A percentile compares a stretch with the other conserved stretches of the same genome.
phyloP scores from a whole-genome alignment of 2,888 invertebrate species.

The Phaonia tiefii region DNA sequence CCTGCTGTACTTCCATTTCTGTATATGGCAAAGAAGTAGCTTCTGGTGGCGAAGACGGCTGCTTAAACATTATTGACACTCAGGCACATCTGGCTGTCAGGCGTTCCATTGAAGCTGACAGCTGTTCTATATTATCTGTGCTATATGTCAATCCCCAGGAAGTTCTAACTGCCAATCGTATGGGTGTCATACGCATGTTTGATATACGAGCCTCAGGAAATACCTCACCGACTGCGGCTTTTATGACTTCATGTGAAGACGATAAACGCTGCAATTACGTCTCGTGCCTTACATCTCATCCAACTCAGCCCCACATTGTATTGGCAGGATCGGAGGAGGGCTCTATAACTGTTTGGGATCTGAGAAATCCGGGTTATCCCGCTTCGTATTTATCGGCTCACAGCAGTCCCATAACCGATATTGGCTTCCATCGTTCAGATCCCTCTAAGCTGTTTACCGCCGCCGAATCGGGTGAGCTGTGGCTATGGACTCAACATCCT shows the following conservation, averaged over 20 bases:
- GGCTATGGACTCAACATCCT: slow-evolving; percentile 91
- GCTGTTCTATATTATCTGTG: slow-evolving; percentile 89
- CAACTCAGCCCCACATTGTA: slow-evolving; percentile 92
- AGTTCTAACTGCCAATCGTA: slow-evolving; percentile 90
- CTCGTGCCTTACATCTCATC: slow-evolving; percentile 90
- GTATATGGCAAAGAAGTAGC: slow-evolving; percentile 89
- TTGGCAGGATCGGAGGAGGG: slow-evolving; percentile 94
- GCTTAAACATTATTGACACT: slow-evolving; percentile 82
- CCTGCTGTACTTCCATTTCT: slow-evolving; percentile 89
- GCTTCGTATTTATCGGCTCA: slow-evolving; percentile 91
- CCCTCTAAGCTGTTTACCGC: slow-evolving; percentile 92
- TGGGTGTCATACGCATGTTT: slow-evolving; percentile 95
- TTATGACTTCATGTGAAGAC: slow-evolving; percentile 88
- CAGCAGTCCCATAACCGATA: slow-evolving; percentile 88
- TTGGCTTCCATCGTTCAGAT: slow-evolving; percentile 92
- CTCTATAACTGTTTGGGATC: slow-evolving; percentile 93
- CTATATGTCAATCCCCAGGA: slow-evolving; percentile 87
- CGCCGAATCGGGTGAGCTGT: slow-evolving; percentile 90
- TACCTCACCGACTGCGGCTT: slow-evolving; percentile 84
- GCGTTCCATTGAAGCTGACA: slow-evolving; percentile 85
- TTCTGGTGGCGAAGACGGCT: slow-evolving; percentile 92
- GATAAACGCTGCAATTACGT: slow-evolving; percentile 83
- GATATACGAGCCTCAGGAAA: slow-evolving; percentile 86
- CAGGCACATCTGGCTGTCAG: slow-evolving; percentile 81
- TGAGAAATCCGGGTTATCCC: slow-evolving; percentile 91